A percentile compares a stretch with the other conserved stretches of the same genome.
phyloP scores from a whole-genome alignment of 2,797 vertebrate species.

The Hypotaenidia philippensis region DNA sequence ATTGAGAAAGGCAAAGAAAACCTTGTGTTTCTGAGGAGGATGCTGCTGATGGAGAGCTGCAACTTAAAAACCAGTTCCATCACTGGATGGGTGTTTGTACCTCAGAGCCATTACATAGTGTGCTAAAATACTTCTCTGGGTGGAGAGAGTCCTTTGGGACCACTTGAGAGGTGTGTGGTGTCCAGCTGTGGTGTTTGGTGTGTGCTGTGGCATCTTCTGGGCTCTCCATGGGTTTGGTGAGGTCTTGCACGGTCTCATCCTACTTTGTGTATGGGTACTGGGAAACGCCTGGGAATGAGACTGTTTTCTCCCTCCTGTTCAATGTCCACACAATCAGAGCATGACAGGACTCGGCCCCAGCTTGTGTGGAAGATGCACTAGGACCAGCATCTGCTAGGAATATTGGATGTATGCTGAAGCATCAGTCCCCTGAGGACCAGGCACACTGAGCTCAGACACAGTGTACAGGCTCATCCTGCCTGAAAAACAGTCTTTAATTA shows the following conservation, averaged over 20 bases:
- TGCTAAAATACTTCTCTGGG: neutral
- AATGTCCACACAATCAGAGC: neutral
- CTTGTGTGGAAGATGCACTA: neutral
- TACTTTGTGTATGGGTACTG: fast-evolving
- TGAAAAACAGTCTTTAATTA: neutral
- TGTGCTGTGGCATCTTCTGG: fast-evolving
- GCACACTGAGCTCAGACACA: neutral
- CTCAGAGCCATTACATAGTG: neutral
- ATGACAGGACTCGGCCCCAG: fast-evolving
- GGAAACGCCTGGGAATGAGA: neutral
- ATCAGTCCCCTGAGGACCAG: fast-evolving
- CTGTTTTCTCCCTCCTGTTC: neutral
- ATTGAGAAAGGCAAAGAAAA: neutral
- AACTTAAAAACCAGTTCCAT: neutral
- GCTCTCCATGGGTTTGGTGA: neutral
- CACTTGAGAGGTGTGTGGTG: fast-evolving
- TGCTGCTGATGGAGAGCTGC: neutral
- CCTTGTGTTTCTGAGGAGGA: neutral
- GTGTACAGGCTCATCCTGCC: neutral
- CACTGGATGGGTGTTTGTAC: fast-evolving
- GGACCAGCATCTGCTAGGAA: neutral
- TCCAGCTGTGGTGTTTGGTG: neutral
- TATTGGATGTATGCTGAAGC: neutral
- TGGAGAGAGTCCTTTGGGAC: neutral
- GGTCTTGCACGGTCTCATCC: neutral